These are phyloP conservation scores for Scaptomyza reducta DNA, from an alignment of 2,888 invertebrate species.

Conservation along the genomic window DNA sequence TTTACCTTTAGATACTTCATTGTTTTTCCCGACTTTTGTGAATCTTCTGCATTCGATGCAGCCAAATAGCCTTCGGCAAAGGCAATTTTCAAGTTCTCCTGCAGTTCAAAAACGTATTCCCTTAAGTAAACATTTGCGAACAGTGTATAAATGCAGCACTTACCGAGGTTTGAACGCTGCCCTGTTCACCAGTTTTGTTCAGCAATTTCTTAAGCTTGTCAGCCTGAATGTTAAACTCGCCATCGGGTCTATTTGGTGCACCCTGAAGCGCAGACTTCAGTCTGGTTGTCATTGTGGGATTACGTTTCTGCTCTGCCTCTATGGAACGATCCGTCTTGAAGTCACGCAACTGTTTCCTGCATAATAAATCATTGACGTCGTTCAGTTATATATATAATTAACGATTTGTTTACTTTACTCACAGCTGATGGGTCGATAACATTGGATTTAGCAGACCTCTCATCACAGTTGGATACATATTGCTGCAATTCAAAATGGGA, in stretches of 20 bases:
- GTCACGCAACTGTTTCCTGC: conserved; percentile 85
- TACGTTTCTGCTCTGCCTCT: conserved; percentile 89
- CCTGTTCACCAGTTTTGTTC: conserved; percentile 58
- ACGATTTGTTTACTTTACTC: conserved; percentile 20
- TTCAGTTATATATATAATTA: neutral
- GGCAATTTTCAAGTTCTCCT: conserved; percentile 92
- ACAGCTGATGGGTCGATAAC: conserved; percentile 65
- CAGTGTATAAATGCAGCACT: neutral
- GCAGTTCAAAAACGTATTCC: conserved; percentile 62
- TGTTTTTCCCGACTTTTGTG: conserved; percentile 85
- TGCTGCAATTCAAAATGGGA: conserved; percentile 37
- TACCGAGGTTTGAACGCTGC: conserved; percentile 65
- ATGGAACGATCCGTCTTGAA: conserved; percentile 92
- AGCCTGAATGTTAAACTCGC: conserved; percentile 64
- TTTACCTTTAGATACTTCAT: conserved; percentile 85
- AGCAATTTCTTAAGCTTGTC: conserved; percentile 79
- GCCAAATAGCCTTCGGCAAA: conserved; percentile 96
- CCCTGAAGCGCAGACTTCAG: conserved; percentile 85
- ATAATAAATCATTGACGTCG: neutral
- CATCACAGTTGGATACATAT: conserved; percentile 44
- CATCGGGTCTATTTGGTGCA: conserved; percentile 66
- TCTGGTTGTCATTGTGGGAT: conserved; percentile 89
- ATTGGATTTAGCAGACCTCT: conserved; percentile 56
- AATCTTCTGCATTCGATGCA: conserved; percentile 86
- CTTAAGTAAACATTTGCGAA: neutral